Base-by-base conservation (phyloP, 2,888 invertebrate species). In the Abscondita cerata region DNA sequence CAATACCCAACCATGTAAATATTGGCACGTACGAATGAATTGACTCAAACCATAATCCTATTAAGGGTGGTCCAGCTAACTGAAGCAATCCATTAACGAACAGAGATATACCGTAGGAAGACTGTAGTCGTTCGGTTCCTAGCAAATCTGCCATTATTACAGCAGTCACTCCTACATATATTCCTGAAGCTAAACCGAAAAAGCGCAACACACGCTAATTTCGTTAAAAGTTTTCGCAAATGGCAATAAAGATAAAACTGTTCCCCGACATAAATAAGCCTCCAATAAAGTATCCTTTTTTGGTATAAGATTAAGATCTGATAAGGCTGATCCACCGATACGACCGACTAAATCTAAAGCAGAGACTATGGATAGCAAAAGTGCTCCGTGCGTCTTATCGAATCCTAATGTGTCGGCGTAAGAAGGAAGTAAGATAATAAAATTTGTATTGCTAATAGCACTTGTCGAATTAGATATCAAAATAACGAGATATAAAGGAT, bases 81-180 rank as follows among this genome's bases (percentile, higher is more conserved):
- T 94, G 94, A 16, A 93, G 78, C 50, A 94, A 85, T 1, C 94
- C 94, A 71, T 93, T 94, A 9, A 93, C 87, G 71, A 94, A 93
- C 25, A 94, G 81, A 67, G 93, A 92, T 25, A 94, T 92, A 0
- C 94, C 94, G 71, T 93, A 94, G 0, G 93, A 92, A 0, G 93
- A 92, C 74, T 93, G 92, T 0, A 94, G 78, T n/a, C 91, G 84
- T 68, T 94, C 93, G 0, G 90, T 89, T 0, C 94, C 94, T 4
- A 94, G 76, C 88, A 93, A 89, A 74, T 94, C 93, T 0, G 93
- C 92, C 91, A 94, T 92, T 2, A 93, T 92, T 36, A 94, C 88
- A 0, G 94, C 93, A 0, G 93, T 93, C 11, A 94, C 89, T 2
- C 94, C 94, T 0, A 93, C 92, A 76, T 93, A 94, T 1, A 90